phyloP scores from a whole-genome alignment of 2,797 vertebrate species.

The Melanogrammus aeglefinus region DNA sequence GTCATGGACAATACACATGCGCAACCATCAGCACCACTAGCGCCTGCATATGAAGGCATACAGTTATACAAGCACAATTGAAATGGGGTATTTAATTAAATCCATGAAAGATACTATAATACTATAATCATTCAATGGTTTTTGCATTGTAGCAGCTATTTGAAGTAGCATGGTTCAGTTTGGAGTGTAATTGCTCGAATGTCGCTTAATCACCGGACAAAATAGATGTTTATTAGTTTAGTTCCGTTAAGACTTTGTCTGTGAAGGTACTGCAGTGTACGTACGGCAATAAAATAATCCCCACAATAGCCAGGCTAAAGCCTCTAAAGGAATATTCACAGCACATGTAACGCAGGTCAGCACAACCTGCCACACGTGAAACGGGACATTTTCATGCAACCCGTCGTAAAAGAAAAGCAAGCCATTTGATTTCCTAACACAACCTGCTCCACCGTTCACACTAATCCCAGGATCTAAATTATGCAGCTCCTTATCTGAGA shows the following conservation, averaged over 20 bases:
- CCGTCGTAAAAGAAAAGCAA: neutral
- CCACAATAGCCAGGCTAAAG: no score
- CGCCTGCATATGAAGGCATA: neutral
- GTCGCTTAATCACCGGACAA: neutral
- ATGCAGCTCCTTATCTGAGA: constrained; percentile 63
- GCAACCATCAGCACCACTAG: neutral
- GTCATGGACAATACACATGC: constrained; percentile 65
- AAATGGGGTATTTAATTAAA: no score
- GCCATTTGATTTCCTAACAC: neutral
- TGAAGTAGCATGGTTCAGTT: neutral
- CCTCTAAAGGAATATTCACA: no score
- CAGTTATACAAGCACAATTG: neutral
- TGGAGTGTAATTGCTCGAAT: neutral
- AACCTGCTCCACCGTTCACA: neutral
- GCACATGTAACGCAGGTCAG: no score
- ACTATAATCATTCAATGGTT: neutral
- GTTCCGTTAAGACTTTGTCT: neutral
- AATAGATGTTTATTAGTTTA: neutral
- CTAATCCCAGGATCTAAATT: constrained; percentile 51
- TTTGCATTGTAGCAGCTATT: neutral
- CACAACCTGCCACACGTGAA: no score
- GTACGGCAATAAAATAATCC: no score
- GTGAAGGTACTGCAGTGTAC: no score
- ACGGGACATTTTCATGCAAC: no score
- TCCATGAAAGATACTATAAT: neutral